These are phyloP conservation scores for Archilochus colubris DNA, from an alignment of 2,113 vertebrate species.

Conservation along the genomic window DNA sequence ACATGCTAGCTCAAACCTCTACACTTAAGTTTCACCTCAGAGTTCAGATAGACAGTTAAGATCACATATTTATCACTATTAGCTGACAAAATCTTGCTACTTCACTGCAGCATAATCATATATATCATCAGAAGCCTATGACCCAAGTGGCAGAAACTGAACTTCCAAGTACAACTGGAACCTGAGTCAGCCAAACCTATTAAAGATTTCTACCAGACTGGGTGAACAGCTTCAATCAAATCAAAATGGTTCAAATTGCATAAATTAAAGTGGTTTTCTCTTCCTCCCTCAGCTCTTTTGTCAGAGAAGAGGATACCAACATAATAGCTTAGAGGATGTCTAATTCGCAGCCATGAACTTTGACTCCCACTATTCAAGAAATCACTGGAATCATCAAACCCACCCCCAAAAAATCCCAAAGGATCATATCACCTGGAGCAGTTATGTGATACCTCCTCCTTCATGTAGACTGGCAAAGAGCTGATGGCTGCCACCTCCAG, in stretches of 20 bases:
- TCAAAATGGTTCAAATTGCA: not conserved
- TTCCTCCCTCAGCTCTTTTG: not conserved
- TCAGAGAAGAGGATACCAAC: not conserved
- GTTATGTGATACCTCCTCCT: not conserved
- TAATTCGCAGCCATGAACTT: not conserved
- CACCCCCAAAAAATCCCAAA: not conserved
- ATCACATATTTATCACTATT: not conserved
- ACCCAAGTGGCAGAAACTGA: not conserved
- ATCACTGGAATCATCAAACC: not conserved
- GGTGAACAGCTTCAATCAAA: not conserved
- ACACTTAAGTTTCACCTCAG: not conserved
- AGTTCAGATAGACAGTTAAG: not conserved
- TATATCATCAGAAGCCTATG: not conserved
- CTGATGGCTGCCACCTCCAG: not conserved
- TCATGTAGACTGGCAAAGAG: not conserved
- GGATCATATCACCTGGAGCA: accelerated
- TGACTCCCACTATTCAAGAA: not conserved
- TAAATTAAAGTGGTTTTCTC: not conserved
- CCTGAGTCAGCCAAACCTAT: not conserved
- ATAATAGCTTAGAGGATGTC: not conserved
- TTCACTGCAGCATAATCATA: not conserved
- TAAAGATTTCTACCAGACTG: not conserved
- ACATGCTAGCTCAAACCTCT: not conserved
- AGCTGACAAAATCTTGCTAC: not conserved
- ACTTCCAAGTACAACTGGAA: not conserved